These are phyloP conservation scores for Synanthedon myopaeformis DNA, from an alignment of 2,888 invertebrate genomes.

Conservation along the genomic window DNA sequence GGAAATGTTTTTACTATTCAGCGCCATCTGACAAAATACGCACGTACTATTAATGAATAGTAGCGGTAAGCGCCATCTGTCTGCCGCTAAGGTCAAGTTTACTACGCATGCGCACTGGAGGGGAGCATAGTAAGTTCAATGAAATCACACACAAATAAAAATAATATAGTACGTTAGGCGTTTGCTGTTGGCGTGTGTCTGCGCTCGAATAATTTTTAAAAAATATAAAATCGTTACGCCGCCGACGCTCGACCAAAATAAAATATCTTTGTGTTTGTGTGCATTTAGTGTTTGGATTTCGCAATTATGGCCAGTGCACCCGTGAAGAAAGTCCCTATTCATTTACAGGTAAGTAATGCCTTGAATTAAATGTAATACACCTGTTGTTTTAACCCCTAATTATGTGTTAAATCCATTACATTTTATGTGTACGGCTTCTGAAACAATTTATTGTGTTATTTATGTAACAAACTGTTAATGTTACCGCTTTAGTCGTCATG, in stretches of 20 bases:
- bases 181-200: slow-evolving; percentile 25
- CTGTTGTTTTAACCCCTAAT: slow-evolving; percentile 35
- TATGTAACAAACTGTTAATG: too few species aligned
- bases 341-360: slow-evolving; percentile 86
- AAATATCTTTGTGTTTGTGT: slow-evolving; percentile 39
- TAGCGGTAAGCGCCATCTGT: slow-evolving; percentile 14
- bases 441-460: too few species aligned
- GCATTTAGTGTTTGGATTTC: slow-evolving; percentile 39
- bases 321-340: slow-evolving; percentile 95
- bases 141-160: slow-evolving; percentile 21
- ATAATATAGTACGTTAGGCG: slow-evolving; percentile 39
- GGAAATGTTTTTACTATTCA: background rate
- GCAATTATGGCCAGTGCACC: slow-evolving; percentile 77
- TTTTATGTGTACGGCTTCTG: too few species aligned
- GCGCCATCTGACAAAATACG: background rate
- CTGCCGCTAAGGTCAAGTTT: slow-evolving; percentile 27
- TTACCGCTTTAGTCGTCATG: too few species aligned
- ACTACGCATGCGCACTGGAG: slow-evolving; percentile 59
- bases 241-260: slow-evolving; percentile 54
- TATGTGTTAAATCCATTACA: slow-evolving; percentile 7
- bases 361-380: slow-evolving; percentile 25
- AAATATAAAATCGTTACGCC: slow-evolving; percentile 24
- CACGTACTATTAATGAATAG: background rate
- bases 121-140: slow-evolving; percentile 45
- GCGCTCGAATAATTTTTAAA: slow-evolving; percentile 9